Evolutionary conservation across 1,140 invertebrate species (phyloP).

Genomic region (Pectinophora gossypiella): DNA sequence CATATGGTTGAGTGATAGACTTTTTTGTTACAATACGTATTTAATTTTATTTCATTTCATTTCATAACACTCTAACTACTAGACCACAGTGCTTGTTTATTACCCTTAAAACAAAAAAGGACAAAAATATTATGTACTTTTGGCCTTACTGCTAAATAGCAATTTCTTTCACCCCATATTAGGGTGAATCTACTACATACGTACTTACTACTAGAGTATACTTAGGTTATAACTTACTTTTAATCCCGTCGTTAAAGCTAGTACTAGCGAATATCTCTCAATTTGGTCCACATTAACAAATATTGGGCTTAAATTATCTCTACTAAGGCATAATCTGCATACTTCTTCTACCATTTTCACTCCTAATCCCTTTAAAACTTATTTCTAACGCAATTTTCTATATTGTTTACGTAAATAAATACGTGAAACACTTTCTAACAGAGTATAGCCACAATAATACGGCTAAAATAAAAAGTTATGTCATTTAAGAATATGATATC

Average conservation of each 20-base stretch:
- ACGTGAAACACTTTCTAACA: too few species aligned
- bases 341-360: not conserved
- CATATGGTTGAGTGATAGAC: too few species aligned
- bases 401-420: too few species aligned
- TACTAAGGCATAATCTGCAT: constrained; percentile 10
- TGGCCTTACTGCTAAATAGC: not conserved
- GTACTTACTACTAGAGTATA: not conserved
- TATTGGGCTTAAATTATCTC: constrained; percentile 5
- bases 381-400: too few species aligned
- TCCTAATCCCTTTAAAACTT: too few species aligned
- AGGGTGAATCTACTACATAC: not conserved
- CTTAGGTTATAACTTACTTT: constrained; percentile 7
- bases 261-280: constrained; percentile 1
- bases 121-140: not conserved
- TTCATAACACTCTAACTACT: not conserved
- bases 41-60: not conserved
- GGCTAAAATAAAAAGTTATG: too few species aligned
- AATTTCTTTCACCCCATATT: not conserved
- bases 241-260: constrained; percentile 11
- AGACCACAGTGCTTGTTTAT: not conserved
- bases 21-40: too few species aligned
- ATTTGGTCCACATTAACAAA: not conserved
- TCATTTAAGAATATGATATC: too few species aligned
- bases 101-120: not conserved
- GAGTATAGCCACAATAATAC: too few species aligned